A percentile compares a stretch with the other conserved stretches of the same genome.
These are phyloP conservation scores for Salvelinus namaycush DNA, from an alignment of 2,113 vertebrate species.

Conservation along the genomic window DNA sequence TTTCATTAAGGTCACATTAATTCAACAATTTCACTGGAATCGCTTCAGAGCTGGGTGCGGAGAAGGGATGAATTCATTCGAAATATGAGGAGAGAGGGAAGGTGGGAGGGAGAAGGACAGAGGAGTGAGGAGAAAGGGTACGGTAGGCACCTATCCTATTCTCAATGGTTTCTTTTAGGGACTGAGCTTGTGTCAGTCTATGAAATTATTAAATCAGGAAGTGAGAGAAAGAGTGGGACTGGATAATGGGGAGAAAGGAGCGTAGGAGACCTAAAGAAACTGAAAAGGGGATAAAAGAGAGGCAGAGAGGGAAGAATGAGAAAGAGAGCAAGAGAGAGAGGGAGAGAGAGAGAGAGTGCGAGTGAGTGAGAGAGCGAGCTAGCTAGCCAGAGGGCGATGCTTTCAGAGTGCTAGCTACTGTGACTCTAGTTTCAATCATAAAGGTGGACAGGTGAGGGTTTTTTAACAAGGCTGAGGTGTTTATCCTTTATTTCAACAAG, in stretches of 20 bases:
- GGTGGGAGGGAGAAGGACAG: not conserved
- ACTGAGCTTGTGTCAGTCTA: not conserved
- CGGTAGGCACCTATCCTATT: not conserved
- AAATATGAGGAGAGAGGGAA: not conserved
- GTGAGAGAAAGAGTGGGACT: not conserved
- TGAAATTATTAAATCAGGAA: not conserved
- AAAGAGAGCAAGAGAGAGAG: not conserved
- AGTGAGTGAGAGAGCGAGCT: too few species aligned
- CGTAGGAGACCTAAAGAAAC: not conserved
- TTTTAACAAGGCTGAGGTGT: too few species aligned
- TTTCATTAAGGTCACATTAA: conserved; percentile 30
- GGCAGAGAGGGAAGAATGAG: not conserved
- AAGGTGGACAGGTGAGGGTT: too few species aligned
- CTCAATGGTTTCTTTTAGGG: not conserved
- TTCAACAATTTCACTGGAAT: conserved; percentile 45
- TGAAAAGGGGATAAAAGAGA: not conserved
- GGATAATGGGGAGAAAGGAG: not conserved
- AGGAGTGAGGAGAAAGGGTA: not conserved
- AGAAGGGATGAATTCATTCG: conserved; percentile 36
- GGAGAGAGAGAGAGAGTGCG: not conserved
- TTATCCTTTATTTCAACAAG: too few species aligned
- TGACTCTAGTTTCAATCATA: too few species aligned
- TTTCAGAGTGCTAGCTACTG: too few species aligned
- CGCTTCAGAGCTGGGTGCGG: conserved; percentile 11
- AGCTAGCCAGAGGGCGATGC: too few species aligned